Conservation (phyloP, 2,113 vertebrate genomes). For the Festucalex cinctus region DNA sequence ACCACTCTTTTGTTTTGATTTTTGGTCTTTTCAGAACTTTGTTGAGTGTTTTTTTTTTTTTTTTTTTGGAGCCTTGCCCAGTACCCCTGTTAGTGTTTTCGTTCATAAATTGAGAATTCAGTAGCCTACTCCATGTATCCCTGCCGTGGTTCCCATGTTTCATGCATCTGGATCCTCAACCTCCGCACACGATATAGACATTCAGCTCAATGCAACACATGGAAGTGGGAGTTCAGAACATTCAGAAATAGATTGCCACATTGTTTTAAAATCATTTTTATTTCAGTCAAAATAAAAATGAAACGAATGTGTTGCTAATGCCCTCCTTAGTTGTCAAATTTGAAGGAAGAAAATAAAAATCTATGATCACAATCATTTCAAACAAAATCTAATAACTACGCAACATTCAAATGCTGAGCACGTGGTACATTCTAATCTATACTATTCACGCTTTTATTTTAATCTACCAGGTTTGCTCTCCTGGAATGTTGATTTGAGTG, state of each 20-base stretch:
- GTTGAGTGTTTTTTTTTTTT: too few relatives aligned
- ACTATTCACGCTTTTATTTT: not conserved
- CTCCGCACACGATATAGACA: too few relatives aligned
- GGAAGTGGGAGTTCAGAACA: not conserved
- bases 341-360: not conserved
- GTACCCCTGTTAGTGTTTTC: too few relatives aligned
- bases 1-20: too few relatives aligned
- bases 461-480: conserved; percentile 79
- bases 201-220: not conserved
- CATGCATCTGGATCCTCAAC: too few relatives aligned
- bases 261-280: not conserved
- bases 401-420: not conserved
- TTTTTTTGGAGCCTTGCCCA: too few relatives aligned
- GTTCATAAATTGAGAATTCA: too few relatives aligned
- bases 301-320: not conserved
- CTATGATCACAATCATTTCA: not conserved
- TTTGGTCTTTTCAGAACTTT: too few relatives aligned
- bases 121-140: too few relatives aligned
- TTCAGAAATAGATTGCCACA: not conserved
- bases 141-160: too few relatives aligned
- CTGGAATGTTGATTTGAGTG: conserved; percentile 79
- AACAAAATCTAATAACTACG: not conserved
- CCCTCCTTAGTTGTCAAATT: not conserved
- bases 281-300: not conserved
- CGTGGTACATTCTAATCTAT: not conserved